Conservation (phyloP, 2,797 vertebrate species). For the Glossophaga mutica region DNA sequence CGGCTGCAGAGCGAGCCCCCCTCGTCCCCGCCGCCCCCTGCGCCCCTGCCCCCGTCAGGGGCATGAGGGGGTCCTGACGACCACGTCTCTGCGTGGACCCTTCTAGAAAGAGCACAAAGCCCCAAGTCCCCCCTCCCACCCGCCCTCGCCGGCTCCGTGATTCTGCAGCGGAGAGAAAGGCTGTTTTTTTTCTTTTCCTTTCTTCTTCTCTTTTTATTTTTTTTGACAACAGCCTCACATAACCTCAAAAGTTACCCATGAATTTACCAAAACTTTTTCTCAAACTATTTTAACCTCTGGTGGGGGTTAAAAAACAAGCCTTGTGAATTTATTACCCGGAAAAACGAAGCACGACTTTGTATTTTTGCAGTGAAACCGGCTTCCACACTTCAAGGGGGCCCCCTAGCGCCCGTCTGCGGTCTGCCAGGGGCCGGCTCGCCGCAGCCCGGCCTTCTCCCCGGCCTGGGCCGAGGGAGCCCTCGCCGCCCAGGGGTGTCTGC, state of each 20-base stretch:
- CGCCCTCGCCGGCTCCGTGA: not conserved
- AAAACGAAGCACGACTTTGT: conserved; percentile 3
- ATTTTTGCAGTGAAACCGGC: not conserved
- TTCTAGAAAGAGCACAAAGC: conserved; percentile 15
- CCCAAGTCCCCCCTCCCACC: not conserved
- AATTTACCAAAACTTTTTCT: conserved; percentile 73
- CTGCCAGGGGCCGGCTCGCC: not conserved
- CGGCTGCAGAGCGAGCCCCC: not conserved
- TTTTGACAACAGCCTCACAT: conserved; percentile 65
- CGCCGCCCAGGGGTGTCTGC: not conserved
- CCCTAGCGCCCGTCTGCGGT: conserved; percentile 12
- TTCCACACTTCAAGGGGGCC: conserved; percentile 64
- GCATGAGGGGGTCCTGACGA: not conserved
- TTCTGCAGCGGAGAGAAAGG: conserved; percentile 33
- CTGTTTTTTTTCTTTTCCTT: conserved; percentile 28
- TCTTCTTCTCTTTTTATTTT: not conserved
- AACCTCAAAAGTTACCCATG: conserved; percentile 74
- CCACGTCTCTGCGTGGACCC: not conserved
- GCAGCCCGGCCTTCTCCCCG: too few relatives aligned
- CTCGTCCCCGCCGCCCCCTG: rapidly evolving
- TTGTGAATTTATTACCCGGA: conserved; percentile 64
- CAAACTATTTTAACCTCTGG: conserved; percentile 71
- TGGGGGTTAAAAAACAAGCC: conserved; percentile 73
- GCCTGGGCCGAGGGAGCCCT: too few relatives aligned
- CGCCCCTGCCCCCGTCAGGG: not conserved